Base-by-base conservation (phyloP, 1,140 invertebrate genomes). In the Drosophila rhopaloa region DNA sequence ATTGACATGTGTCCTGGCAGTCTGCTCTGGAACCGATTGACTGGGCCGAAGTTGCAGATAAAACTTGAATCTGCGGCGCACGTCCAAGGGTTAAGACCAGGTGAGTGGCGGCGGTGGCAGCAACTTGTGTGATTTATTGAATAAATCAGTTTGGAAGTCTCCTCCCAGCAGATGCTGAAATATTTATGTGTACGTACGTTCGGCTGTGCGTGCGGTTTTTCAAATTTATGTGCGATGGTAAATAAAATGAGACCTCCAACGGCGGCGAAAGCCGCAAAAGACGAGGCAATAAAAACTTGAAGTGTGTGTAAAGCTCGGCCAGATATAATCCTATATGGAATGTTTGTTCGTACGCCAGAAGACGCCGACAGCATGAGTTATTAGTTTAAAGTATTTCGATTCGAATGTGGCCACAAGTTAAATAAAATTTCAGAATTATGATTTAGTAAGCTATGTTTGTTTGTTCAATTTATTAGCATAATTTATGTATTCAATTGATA, bases 41-140 rank as follows among this genome's bases (percentile, higher is more conserved):
- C 29, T 47, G 50, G n/a, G 40, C 11, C 24, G 27, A 48, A 77
- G 65, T 50, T 66, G 79, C 75, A 88, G 71, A 83, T 83, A 79
- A 73, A 83, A 88, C 82, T 88, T 73, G 79, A 88, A 86, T 81
- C 82, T 72, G 55, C 65, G 55, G 38, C 73, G 29, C 67, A 70
- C 73, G 59, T 51, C 62, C 44, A 61, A 46, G 73, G 53, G 57
- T 77, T 78, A 67, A 67, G 61, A 60, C 62, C 59, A 78, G 75
- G 63, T 79, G 63, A 61, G 37, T 46, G 65, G 60, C 5, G 24
- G 37, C 5, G 44, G 53, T 10, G 53, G 43, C 44, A 67, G 50
- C 57, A 79, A 70, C 84, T 77, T 86, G 73, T 77, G 79, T 88
- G 84, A 86, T 88, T 88, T 86, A 86, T 86, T 86, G 83, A 86